Conservation (phyloP, 1,140 invertebrate genomes). For the Drosophila azteca region DNA sequence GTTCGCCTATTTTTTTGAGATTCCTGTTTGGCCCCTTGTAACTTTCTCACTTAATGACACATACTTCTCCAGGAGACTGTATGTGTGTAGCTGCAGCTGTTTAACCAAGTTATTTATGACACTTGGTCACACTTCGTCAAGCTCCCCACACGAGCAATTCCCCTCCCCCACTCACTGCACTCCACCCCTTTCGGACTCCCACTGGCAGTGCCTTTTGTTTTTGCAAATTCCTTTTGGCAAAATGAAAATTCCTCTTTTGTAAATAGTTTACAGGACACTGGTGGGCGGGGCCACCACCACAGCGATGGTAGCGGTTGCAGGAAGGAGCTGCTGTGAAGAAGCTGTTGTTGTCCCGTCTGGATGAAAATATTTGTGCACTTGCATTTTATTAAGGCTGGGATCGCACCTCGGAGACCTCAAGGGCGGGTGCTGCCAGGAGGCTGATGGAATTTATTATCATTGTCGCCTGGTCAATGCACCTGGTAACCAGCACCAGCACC, state of each 20-base stretch:
- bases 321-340: slow-evolving; percentile 13
- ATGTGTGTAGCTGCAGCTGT: slow-evolving; percentile 67
- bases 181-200: slow-evolving; percentile 2
- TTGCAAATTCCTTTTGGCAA: slow-evolving; percentile 74
- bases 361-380: slow-evolving; percentile 70
- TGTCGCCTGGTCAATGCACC: slow-evolving; percentile 72
- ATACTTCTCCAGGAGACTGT: slow-evolving; percentile 56
- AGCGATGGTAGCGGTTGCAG: too few relatives aligned
- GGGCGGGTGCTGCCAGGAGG: not conserved
- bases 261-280: slow-evolving; percentile 51
- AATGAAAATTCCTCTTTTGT: slow-evolving; percentile 73
- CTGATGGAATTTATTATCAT: slow-evolving; percentile 71
- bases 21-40: slow-evolving; percentile 67
- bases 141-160: not conserved
- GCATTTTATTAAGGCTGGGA: slow-evolving; percentile 52
- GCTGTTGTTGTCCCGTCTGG: slow-evolving; percentile 40
- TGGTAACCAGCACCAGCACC: slow-evolving; percentile 25
- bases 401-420: not conserved
- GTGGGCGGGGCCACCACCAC: not conserved
- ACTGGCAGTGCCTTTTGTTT: slow-evolving; percentile 46
- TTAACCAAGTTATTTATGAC: slow-evolving; percentile 76
- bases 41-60: slow-evolving; percentile 66
- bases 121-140: slow-evolving; percentile 60
- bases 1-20: slow-evolving; percentile 19
- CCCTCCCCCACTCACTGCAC: not conserved